phyloP scores from a whole-genome alignment of 2,797 vertebrate species.

The Tamandua tetradactyla region DNA sequence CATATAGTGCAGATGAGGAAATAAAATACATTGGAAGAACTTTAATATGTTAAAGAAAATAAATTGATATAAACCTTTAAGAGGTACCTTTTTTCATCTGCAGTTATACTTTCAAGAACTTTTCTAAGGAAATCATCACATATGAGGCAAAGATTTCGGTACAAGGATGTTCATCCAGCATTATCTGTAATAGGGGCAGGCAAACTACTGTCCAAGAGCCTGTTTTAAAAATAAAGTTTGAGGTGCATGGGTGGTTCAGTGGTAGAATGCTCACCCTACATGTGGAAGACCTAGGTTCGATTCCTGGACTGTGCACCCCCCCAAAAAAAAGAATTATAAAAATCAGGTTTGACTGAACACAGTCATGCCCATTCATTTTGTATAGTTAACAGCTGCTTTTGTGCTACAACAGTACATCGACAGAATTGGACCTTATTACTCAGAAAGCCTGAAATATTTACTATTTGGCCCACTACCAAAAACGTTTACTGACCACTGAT shows the following conservation, averaged over 20 bases:
- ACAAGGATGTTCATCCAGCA: not conserved
- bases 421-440: not conserved
- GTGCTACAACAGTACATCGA: not conserved
- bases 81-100: not conserved
- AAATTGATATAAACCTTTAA: not conserved
- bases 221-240: too few relatives aligned
- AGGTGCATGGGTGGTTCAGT: too few relatives aligned
- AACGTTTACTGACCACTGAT: not conserved
- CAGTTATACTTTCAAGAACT: not conserved
- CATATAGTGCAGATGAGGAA: not conserved
- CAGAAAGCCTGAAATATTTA: not conserved
- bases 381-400: not conserved
- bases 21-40: not conserved
- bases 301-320: too few relatives aligned
- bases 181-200: not conserved
- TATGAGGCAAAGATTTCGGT: not conserved
- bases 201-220: not conserved
- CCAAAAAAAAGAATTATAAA: too few relatives aligned
- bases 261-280: too few relatives aligned
- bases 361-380: not conserved
- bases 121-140: not conserved
- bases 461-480: not conserved
- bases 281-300: too few relatives aligned
- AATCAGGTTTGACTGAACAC: not conserved
- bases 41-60: not conserved